Evolutionary conservation across 1,140 invertebrate genomes (phyloP), one percentile per base, ranked within the genome.

Genomic region (Antheraea mylitta): DNA sequence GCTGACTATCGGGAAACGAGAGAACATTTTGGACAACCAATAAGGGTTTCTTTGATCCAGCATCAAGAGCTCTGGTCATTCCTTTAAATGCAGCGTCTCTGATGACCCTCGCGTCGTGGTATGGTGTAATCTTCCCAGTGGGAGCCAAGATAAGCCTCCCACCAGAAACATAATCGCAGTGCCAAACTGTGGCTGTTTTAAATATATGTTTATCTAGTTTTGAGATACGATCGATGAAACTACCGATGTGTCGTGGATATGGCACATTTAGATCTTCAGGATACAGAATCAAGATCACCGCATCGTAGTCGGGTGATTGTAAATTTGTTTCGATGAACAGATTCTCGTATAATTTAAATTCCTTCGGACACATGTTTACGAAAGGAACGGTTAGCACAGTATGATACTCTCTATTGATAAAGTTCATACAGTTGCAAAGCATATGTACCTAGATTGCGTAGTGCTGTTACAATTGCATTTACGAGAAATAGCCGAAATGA

Each of bases 61-160:
- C 96, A 45, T 93, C 92, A 7, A 94, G 36, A 0, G 93, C 93
- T 74, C 92, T 79, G 7, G 86, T 60, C 94, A 91, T 77, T 82
- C 94, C 93, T 77, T 91, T 93, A 45, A 75, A 82, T 0, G 92
- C 92, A 0, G 92, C 91, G 48, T 91, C 88, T 66, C 76, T 85
- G 0, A 92, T 69, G 0, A 91, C 83, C 42, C 75, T 83, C 4
- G 97, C 96, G 89, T 98, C 97, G 91, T 98, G 95, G 84, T 96
- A 97, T 10, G 94, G 92, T 67, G 96, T 95, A 10, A 97, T 91
- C 18, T 95, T 94, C n/a, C 96, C 96, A 58, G 96, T 97, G 0
- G 97, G 96, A 36, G 96, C 94, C 78, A 95, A 95, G 48, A 98
- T 94, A 62, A 97, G 80, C 68, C 95, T 91, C 63, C 93, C 93